A percentile compares a stretch with the other conserved stretches of the same genome.
Conservation (phyloP, 2,113 vertebrate genomes). For the Lampris megalopsis region DNA sequence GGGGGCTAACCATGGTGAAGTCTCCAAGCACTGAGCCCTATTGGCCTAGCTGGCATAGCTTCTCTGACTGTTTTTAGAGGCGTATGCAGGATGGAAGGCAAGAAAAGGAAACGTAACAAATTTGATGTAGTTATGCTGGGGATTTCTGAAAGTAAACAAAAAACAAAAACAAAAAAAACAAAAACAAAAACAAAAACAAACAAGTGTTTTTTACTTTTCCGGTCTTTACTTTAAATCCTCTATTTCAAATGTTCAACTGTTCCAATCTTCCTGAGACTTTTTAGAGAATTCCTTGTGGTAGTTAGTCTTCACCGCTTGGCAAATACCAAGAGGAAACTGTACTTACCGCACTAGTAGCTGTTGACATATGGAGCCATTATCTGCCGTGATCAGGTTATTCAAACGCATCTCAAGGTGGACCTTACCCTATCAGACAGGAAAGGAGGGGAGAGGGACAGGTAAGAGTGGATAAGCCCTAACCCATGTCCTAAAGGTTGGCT, state of each 20-base stretch:
- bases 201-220: no score
- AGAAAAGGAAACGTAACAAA: no score
- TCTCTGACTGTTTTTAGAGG: background rate
- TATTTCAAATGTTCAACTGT: background rate
- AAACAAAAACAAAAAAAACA: no score
- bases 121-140: no score
- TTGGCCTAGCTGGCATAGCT: background rate
- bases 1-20: constrained; percentile 13
- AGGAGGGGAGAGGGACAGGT: constrained; percentile 12
- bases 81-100: no score
- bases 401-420: constrained; percentile 97
- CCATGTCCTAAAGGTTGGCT: background rate
- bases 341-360: constrained; percentile 94
- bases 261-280: no score
- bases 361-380: constrained; percentile 92
- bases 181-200: no score
- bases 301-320: background rate
- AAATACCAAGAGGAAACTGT: background rate
- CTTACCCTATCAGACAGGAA: constrained; percentile 86
- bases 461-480: background rate
- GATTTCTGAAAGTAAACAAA: no score
- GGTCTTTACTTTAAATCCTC: no score
- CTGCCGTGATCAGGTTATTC: constrained; percentile 94
- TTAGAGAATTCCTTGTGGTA: no score
- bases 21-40: background rate